A percentile compares a stretch with the other conserved stretches of the same genome.
Evolutionary conservation across 2,797 vertebrate species (phyloP).

Genomic region (Silurus lanzhouensis): DNA sequence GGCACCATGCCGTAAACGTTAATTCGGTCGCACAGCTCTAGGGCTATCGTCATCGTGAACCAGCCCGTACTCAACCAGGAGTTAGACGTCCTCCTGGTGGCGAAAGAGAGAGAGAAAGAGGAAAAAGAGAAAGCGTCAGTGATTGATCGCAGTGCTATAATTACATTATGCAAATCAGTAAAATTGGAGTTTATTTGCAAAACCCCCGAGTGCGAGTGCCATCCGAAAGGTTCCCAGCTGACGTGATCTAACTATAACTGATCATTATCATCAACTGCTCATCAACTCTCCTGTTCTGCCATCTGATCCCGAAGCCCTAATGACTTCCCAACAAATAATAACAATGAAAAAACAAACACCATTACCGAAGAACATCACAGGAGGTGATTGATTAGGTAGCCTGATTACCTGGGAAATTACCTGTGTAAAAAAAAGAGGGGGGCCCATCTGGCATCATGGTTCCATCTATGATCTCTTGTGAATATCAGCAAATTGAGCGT

Average conservation of each 20-base stretch:
- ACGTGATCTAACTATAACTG: conserved; percentile 43
- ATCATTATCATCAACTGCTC: conserved; percentile 50
- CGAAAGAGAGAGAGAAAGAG: conserved; percentile 13
- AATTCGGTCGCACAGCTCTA: conserved; percentile 95
- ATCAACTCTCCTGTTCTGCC: conserved; percentile 49
- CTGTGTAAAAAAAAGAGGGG: conserved; percentile 65
- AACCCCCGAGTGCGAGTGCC: neutral
- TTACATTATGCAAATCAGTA: conserved; percentile 27
- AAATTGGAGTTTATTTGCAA: neutral
- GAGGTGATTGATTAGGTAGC: conserved; percentile 74
- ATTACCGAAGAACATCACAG: conserved; percentile 38
- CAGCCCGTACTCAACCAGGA: conserved; percentile 99
- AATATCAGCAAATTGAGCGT: conserved; percentile 17
- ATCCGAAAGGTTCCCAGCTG: conserved; percentile 38
- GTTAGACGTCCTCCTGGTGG: conserved; percentile 90
- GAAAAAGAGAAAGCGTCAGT: neutral
- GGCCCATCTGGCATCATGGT: conserved; percentile 74
- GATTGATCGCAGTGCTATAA: conserved; percentile 12
- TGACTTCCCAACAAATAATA: conserved; percentile 69
- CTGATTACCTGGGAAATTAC: conserved; percentile 79
- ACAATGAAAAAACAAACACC: conserved; percentile 67
- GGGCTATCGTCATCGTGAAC: conserved; percentile 98
- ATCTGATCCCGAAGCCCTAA: conserved; percentile 46
- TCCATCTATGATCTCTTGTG: conserved; percentile 75
- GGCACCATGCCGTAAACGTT: conserved; percentile 97